Conservation (phyloP, 2,797 vertebrate genomes). For the Catostomus latipinnis region DNA sequence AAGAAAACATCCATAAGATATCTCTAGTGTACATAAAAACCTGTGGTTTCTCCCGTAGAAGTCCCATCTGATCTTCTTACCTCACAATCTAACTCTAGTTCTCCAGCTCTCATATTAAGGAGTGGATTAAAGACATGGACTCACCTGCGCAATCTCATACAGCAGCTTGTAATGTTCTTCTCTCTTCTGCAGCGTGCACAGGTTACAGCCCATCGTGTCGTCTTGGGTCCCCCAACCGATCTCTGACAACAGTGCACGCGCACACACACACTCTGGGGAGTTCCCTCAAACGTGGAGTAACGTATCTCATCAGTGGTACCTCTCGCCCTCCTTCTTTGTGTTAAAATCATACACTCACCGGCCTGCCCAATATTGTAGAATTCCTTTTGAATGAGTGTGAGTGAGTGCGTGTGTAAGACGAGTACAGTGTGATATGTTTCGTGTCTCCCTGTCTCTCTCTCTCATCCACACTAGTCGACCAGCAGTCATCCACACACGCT, state of each 20-base stretch:
- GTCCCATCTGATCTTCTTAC: not conserved
- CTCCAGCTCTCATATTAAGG: not conserved
- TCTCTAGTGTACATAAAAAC: not conserved
- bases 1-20: not conserved
- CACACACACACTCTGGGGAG: conserved; percentile 82
- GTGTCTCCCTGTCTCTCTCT: conserved; percentile 34
- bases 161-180: conserved; percentile 99
- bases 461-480: conserved; percentile 40
- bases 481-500: conserved; percentile 40
- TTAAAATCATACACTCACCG: conserved; percentile 5
- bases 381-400: conserved; percentile 19
- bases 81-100: not conserved
- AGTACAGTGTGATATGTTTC: conserved; percentile 30
- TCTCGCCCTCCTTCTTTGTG: conserved; percentile 67
- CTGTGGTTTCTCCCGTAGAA: not conserved
- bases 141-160: conserved; percentile 98
- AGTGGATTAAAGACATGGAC: conserved; percentile 49
- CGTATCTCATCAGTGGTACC: conserved; percentile 92
- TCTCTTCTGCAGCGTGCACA: conserved; percentile 98
- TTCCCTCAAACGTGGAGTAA: conserved; percentile 87
- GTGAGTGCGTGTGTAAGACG: conserved; percentile 17
- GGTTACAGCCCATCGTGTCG: conserved; percentile 97
- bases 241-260: conserved; percentile 76
- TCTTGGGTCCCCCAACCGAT: conserved; percentile 71
- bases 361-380: not conserved